These are phyloP conservation scores for Actinostola sp. DNA, from an alignment of 92 coral and sea anemone genomes.

Conservation along the genomic window DNA sequence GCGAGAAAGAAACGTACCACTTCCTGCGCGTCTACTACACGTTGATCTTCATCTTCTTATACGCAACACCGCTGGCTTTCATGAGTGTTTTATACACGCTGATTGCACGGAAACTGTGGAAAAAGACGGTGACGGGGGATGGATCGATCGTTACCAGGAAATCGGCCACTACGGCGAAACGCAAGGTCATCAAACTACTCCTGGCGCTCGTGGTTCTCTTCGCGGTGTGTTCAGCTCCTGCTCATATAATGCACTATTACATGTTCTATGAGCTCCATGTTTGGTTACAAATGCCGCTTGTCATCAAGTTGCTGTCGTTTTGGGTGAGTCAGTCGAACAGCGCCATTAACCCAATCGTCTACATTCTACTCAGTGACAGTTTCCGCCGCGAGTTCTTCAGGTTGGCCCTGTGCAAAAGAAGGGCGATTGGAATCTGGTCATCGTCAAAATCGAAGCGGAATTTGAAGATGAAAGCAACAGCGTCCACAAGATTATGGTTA, in stretches of 20 bases:
- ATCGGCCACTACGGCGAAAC: slow-evolving; percentile 46
- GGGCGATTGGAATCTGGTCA: not conserved
- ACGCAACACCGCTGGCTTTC: slow-evolving; percentile 54
- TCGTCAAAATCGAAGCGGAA: slow-evolving; percentile 13
- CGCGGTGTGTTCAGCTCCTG: slow-evolving; percentile 74
- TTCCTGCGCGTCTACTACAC: slow-evolving; percentile 47
- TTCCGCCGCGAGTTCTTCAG: slow-evolving; percentile 66
- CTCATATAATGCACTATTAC: slow-evolving; percentile 66
- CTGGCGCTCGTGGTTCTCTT: slow-evolving; percentile 60
- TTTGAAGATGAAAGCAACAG: slow-evolving; percentile 9
- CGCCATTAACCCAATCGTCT: slow-evolving; percentile 75
- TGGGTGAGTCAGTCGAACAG: slow-evolving; percentile 73
- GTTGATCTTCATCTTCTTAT: slow-evolving; percentile 59
- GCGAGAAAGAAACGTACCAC: slow-evolving; percentile 18
- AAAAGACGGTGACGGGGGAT: slow-evolving; percentile 49
- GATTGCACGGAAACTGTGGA: slow-evolving; percentile 66
- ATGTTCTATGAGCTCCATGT: slow-evolving; percentile 21
- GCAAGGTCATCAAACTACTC: slow-evolving; percentile 63
- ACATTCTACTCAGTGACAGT: slow-evolving; percentile 57
- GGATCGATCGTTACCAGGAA: slow-evolving; percentile 5
- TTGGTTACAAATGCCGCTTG: slow-evolving; percentile 27
- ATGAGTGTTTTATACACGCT: slow-evolving; percentile 49
- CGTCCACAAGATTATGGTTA: slow-evolving; percentile 20
- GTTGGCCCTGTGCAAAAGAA: slow-evolving; percentile 4
- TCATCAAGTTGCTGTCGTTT: slow-evolving; percentile 54